These are phyloP conservation scores for Lamproptera curius DNA, from an alignment of 2,888 invertebrate species.

Conservation along the genomic window DNA sequence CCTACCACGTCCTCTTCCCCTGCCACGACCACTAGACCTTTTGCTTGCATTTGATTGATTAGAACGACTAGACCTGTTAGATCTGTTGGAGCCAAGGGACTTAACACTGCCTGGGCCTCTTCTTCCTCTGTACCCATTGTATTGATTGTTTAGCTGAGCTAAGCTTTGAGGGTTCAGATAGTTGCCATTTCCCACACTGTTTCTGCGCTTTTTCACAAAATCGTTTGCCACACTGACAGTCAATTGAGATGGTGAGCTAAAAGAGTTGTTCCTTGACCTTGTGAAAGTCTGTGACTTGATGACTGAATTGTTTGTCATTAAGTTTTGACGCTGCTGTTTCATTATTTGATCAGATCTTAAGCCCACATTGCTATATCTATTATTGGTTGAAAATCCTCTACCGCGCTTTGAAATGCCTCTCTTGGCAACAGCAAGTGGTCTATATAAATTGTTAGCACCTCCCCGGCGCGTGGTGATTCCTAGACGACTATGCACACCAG, in stretches of 20 bases:
- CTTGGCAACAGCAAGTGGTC: constrained; percentile 60
- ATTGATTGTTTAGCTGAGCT: constrained; percentile 58
- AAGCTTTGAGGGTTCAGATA: constrained; percentile 62
- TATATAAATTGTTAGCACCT: constrained; percentile 38
- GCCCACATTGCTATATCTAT: constrained; percentile 61
- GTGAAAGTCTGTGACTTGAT: constrained; percentile 70
- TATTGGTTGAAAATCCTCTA: constrained; percentile 53
- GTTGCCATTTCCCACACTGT: constrained; percentile 58
- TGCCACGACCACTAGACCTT: constrained; percentile 39
- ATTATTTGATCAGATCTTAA: constrained; percentile 70
- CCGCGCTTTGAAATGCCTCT: constrained; percentile 67
- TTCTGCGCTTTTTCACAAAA: constrained; percentile 57
- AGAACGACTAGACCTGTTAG: constrained; percentile 49
- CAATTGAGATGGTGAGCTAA: constrained; percentile 55
- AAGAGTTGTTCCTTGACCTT: constrained; percentile 64
- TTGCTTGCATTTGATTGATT: constrained; percentile 48
- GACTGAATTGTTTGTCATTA: constrained; percentile 44
- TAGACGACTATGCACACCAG: constrained; percentile 56
- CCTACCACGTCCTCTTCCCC: constrained; percentile 53
- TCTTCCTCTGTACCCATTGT: constrained; percentile 51
- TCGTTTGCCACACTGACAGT: constrained; percentile 72
- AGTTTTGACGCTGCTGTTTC: constrained; percentile 52
- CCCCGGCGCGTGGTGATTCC: constrained; percentile 56
- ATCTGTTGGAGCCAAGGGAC: constrained; percentile 62
- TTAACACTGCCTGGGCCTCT: constrained; percentile 65